Conservation (phyloP, 2,113 vertebrate genomes). For the Peromyscus maniculatus region DNA sequence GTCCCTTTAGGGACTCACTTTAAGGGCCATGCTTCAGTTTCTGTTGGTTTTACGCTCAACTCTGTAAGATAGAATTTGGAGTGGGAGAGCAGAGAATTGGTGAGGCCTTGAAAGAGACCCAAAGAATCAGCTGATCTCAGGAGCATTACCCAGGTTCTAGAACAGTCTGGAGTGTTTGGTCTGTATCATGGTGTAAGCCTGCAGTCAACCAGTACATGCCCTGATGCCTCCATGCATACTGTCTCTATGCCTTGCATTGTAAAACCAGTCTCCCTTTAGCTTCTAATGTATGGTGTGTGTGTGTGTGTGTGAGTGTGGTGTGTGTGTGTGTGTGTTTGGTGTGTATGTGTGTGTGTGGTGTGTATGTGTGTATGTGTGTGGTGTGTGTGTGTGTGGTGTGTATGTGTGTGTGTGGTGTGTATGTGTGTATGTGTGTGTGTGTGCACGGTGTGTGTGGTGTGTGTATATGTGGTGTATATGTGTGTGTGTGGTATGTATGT, state of each 20-base stretch:
- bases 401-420: not conserved
- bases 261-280: not conserved
- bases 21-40: not conserved
- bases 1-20: not conserved
- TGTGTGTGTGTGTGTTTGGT: no score
- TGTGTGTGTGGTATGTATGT: no score
- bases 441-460: no score
- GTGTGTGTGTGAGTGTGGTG: not conserved
- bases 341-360: no score
- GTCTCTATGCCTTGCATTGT: not conserved
- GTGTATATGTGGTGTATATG: no score
- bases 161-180: not conserved
- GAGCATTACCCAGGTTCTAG: not conserved
- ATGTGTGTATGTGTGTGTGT: not conserved
- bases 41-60: not conserved
- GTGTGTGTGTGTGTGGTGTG: not conserved
- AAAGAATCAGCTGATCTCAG: not conserved
- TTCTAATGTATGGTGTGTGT: not conserved
- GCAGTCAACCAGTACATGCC: not conserved
- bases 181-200: no score
- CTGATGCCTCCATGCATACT: rapidly evolving
- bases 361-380: not conserved
- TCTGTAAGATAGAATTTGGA: not conserved
- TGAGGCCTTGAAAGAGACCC: no score
- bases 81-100: rapidly evolving